Conservation (phyloP, 2,888 invertebrate species). For the Agriopis leucophaearia region DNA sequence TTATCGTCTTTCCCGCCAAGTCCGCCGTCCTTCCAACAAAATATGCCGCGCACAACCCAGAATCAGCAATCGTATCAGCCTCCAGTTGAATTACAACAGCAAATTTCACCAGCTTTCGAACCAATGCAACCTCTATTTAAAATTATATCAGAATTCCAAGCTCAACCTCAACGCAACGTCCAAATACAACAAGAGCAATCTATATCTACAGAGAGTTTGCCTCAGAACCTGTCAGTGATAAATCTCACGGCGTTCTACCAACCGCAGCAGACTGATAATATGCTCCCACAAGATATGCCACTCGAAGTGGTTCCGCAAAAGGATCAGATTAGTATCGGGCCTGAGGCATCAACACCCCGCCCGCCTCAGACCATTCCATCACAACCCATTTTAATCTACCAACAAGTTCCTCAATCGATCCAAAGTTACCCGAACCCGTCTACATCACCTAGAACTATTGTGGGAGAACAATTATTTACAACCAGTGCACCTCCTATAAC, state of each 20-base stretch:
- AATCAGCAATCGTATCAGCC: conserved; percentile 15
- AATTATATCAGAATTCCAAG: conserved; percentile 25
- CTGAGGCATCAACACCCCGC: conserved; percentile 12
- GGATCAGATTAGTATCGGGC: conserved; percentile 1
- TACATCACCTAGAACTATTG: conserved; percentile 38
- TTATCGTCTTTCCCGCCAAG: conserved; percentile 26
- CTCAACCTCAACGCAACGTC: conserved; percentile 28
- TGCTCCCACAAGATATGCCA: not conserved
- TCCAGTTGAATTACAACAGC: conserved; percentile 10
- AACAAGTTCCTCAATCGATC: conserved; percentile 58
- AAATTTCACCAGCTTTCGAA: conserved; percentile 8
- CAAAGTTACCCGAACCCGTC: conserved; percentile 33
- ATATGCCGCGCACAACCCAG: conserved; percentile 11
- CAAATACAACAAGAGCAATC: conserved; percentile 24
- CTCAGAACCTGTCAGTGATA: not conserved
- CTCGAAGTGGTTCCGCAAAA: conserved; percentile 15
- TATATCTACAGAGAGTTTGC: conserved; percentile 6
- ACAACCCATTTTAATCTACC: conserved; percentile 55
- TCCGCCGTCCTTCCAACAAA: conserved; percentile 9
- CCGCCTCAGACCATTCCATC: conserved; percentile 42
- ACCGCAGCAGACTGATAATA: conserved; percentile 11
- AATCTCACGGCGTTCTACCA: conserved; percentile 13
- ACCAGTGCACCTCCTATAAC: conserved; percentile 21
- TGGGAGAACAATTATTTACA: conserved; percentile 12
- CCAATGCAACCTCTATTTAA: not conserved